Conservation (phyloP, 2,888 invertebrate genomes). For the Mystacides longicornis region DNA sequence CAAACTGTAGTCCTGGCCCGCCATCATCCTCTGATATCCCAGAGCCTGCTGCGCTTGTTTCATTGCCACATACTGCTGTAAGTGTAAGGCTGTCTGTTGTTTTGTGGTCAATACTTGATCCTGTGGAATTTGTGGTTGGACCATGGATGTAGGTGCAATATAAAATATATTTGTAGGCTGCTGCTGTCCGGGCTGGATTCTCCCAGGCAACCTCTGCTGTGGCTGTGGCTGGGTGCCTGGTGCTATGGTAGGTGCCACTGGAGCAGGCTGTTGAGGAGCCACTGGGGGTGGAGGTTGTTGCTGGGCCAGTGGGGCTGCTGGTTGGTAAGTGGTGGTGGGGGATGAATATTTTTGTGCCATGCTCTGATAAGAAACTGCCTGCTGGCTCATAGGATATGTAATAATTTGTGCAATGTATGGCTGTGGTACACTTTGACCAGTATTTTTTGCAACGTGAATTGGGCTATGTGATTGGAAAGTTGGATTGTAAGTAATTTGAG, state of each 20-base stretch:
- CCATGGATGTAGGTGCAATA: slow-evolving; percentile 32
- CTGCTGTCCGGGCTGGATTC: slow-evolving; percentile 23
- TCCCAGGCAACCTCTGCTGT: slow-evolving; percentile 19
- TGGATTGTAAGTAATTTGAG: slow-evolving; percentile 45
- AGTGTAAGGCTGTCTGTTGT: slow-evolving; percentile 44
- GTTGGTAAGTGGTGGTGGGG: slow-evolving; percentile 46
- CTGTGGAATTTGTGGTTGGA: slow-evolving; percentile 28
- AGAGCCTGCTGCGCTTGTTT: slow-evolving; percentile 49
- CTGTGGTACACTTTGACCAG: slow-evolving; percentile 31
- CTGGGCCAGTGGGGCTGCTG: slow-evolving; percentile 29
- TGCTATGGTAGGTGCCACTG: not conserved
- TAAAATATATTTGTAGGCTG: slow-evolving; percentile 39
- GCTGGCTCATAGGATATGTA: slow-evolving; percentile 45
- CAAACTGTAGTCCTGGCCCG: slow-evolving; percentile 22
- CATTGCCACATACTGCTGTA: slow-evolving; percentile 49
- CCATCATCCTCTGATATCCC: slow-evolving; percentile 34
- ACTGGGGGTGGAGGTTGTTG: slow-evolving; percentile 26
- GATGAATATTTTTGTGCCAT: slow-evolving; percentile 44
- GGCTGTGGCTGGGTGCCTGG: not conserved
- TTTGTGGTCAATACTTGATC: slow-evolving; percentile 42
- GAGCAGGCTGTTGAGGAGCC: slow-evolving; percentile 8
- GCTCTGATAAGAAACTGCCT: slow-evolving; percentile 38
- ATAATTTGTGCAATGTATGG: slow-evolving; percentile 47
- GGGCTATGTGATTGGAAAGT: slow-evolving; percentile 50
- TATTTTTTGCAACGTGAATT: slow-evolving; percentile 37